Evolutionary conservation across 2,113 vertebrate species (phyloP).

Genomic region (Tychaedon coryphoeus): DNA sequence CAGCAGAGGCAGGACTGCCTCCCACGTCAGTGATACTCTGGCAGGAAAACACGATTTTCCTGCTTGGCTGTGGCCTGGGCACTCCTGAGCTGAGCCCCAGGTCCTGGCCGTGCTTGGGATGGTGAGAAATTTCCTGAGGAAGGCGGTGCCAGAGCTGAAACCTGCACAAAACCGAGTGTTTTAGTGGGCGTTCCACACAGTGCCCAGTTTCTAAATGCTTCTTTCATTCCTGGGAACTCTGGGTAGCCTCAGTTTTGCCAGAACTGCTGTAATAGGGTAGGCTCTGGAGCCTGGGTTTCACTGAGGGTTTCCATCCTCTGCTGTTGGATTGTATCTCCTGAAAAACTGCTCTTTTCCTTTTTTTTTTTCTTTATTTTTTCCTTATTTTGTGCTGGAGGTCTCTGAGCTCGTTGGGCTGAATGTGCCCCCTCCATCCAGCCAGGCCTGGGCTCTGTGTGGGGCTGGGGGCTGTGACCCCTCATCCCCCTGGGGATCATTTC

Average conservation of each 20-base stretch:
- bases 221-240: background rate
- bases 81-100: background rate
- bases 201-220: background rate
- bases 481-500: background rate
- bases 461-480: background rate
- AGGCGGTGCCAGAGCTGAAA: background rate
- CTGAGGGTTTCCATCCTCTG: background rate
- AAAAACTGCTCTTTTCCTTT: background rate
- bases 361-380: too few relatives aligned
- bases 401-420: rapidly evolving
- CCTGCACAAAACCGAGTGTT: background rate
- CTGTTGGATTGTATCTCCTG: background rate
- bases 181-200: background rate
- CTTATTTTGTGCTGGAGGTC: background rate
- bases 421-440: background rate
- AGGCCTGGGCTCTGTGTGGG: background rate
- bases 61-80: background rate
- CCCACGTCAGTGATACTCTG: background rate
- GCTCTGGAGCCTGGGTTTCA: background rate
- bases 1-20: background rate
- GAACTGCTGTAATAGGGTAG: background rate
- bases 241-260: background rate
- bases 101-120: background rate
- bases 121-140: background rate
- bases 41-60: conserved; percentile 44